These are phyloP conservation scores for Netelia virgata DNA, from an alignment of 2,888 invertebrate species.

Conservation along the genomic window DNA sequence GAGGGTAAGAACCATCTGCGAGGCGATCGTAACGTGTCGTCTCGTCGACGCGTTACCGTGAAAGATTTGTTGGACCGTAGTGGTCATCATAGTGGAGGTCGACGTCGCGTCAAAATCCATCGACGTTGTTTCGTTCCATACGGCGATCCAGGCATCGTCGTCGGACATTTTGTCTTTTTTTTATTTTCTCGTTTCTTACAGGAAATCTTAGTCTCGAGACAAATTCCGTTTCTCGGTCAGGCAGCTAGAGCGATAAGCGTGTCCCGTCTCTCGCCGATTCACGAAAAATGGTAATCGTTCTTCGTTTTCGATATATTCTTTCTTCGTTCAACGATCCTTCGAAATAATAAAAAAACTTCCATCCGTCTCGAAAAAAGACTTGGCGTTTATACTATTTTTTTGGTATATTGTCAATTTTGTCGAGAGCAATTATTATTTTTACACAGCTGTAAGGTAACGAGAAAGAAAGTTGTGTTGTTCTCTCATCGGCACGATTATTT, in stretches of 20 bases:
- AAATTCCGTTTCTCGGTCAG: background rate
- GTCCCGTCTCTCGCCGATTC: no score
- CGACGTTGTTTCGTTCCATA: constrained; percentile 71
- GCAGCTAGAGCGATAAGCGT: no score
- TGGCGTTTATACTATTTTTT: no score
- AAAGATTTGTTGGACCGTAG: constrained; percentile 48
- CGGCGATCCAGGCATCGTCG: constrained; percentile 50
- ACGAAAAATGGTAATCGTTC: no score
- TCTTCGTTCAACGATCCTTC: no score
- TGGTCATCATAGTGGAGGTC: constrained; percentile 61
- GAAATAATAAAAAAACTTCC: no score
- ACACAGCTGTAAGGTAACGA: no score
- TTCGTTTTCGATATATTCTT: no score
- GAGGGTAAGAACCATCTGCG: constrained; percentile 85
- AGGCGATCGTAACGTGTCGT: constrained; percentile 76
- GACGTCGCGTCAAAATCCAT: constrained; percentile 62
- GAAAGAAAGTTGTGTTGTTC: background rate
- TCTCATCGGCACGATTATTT: background rate
- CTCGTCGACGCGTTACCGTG: constrained; percentile 51
- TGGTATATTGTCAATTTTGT: no score
- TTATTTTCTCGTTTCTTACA: background rate
- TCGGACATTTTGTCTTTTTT: constrained; percentile 61
- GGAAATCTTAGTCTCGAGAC: background rate
- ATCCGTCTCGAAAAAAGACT: no score
- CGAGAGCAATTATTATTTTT: background rate